Percentiles rank a stretch among this genome's conserved stretches.
phyloP scores from a whole-genome alignment of 2,888 invertebrate genomes.

The Heliconius ethilla region DNA sequence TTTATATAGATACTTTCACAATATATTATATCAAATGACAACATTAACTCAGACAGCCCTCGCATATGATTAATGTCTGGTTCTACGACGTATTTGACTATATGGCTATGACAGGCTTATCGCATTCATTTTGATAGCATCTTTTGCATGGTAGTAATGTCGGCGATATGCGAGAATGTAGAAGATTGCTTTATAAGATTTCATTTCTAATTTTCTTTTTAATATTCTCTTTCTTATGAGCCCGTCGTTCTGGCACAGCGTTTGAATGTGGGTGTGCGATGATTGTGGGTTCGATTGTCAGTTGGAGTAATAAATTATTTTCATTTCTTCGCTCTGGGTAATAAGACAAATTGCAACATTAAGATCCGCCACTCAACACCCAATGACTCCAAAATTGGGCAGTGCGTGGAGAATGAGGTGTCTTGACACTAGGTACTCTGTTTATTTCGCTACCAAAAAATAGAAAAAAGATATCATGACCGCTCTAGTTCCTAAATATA shows the following conservation, averaged over 20 bases:
- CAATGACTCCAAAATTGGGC: not conserved
- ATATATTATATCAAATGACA: constrained; percentile 7
- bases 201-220: no score
- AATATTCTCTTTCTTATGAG: no score
- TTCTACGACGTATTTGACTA: constrained; percentile 27
- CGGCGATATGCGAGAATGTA: not conserved
- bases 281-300: not conserved
- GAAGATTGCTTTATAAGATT: not conserved
- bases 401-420: not conserved
- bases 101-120: constrained; percentile 28
- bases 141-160: not conserved
- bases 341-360: not conserved
- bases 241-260: no score
- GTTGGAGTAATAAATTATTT: not conserved
- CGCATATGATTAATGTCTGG: constrained; percentile 22
- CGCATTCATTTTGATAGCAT: constrained; percentile 27
- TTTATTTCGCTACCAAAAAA: not conserved
- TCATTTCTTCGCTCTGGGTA: not conserved
- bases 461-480: not conserved
- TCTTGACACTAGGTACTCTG: not conserved
- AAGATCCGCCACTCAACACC: not conserved
- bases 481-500: not conserved
- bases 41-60: not conserved
- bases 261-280: not conserved
- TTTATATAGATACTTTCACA: not conserved